phyloP scores from a whole-genome alignment of 2,888 invertebrate species.

The Ligdia adustata region DNA sequence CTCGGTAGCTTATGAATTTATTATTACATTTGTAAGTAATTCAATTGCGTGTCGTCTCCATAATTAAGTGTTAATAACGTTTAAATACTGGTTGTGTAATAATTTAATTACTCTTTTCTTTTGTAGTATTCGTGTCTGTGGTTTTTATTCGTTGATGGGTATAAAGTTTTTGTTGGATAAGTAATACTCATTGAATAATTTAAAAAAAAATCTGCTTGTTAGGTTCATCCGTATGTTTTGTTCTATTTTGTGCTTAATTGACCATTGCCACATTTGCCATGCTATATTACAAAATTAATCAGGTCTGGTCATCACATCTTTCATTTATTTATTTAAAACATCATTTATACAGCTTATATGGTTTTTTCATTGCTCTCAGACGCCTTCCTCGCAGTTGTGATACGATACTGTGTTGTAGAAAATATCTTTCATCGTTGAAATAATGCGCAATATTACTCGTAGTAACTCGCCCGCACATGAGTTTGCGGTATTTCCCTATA shows the following conservation, averaged over 20 bases:
- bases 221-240: neutral
- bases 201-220: neutral
- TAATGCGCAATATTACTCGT: no score
- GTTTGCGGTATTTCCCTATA: no score
- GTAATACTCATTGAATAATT: neutral
- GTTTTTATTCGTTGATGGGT: neutral
- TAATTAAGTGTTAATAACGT: slow-evolving; percentile 35
- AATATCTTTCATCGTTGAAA: no score
- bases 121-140: slow-evolving; percentile 9
- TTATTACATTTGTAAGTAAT: slow-evolving; percentile 33
- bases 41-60: slow-evolving; percentile 38
- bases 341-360: no score
- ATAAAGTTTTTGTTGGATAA: neutral
- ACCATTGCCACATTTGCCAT: no score
- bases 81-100: slow-evolving; percentile 26
- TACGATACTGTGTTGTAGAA: no score
- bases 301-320: no score
- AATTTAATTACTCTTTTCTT: slow-evolving; percentile 17
- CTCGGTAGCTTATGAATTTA: slow-evolving; percentile 16
- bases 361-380: no score
- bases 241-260: neutral
- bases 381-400: no score
- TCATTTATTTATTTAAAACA: no score
- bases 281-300: neutral
- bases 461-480: no score